Percentiles rank a stretch among this genome's conserved stretches.
phyloP scores from a whole-genome alignment of 2,113 vertebrate species.

The Ellobius talpinus region DNA sequence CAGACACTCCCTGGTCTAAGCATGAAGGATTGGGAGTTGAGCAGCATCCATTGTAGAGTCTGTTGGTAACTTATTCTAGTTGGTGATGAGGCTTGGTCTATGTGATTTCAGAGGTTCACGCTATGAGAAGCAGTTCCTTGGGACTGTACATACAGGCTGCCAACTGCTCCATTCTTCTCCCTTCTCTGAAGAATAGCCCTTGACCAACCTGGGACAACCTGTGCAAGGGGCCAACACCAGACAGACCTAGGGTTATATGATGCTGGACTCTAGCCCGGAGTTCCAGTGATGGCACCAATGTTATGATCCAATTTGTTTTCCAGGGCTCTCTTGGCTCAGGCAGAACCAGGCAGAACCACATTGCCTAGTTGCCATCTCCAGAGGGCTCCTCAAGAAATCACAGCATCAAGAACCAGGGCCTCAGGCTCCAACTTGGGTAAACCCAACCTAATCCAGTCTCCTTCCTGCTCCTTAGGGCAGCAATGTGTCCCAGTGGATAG shows the following conservation, averaged over 20 bases:
- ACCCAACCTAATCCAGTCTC: rapidly evolving
- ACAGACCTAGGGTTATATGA: not conserved
- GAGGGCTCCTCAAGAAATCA: not conserved
- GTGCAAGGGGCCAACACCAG: not conserved
- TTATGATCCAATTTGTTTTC: not conserved
- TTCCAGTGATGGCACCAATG: not conserved
- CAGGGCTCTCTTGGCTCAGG: no score
- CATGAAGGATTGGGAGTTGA: not conserved
- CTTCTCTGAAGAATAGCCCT: not conserved
- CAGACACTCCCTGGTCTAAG: not conserved
- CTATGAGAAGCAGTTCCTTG: no score
- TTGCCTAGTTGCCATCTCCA: not conserved
- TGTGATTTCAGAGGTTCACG: not conserved
- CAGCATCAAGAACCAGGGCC: not conserved
- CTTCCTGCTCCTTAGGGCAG: not conserved
- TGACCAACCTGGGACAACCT: not conserved
- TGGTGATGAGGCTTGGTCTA: not conserved
- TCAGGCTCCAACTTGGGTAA: not conserved
- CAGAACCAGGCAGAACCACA: not conserved
- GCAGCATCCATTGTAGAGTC: not conserved
- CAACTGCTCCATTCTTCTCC: not conserved
- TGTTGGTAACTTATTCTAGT: not conserved
- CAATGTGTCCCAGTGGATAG: not conserved
- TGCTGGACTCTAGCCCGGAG: not conserved
- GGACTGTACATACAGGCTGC: rapidly evolving